Evolutionary conservation across 1,140 invertebrate genomes (phyloP).

Genomic region (Drosophila eugracilis): DNA sequence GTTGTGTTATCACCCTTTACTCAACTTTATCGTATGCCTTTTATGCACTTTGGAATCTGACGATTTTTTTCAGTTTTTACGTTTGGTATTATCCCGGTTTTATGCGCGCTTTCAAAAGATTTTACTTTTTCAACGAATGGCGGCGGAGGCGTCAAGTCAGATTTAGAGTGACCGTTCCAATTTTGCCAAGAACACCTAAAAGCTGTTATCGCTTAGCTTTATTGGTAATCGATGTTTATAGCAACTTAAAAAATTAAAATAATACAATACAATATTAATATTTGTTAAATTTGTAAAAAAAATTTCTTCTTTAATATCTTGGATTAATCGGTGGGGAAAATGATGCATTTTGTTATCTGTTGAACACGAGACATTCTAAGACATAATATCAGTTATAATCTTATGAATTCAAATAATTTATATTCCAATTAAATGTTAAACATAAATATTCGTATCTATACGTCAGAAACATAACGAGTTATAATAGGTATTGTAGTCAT

Average conservation of each 20-base stretch:
- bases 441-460: too few relatives aligned
- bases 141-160: slow-evolving; percentile 26
- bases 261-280: neutral
- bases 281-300: too few relatives aligned
- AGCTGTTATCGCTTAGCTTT: neutral
- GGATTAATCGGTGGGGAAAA: too few relatives aligned
- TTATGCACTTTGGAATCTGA: neutral
- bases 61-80: neutral
- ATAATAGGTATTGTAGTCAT: too few relatives aligned
- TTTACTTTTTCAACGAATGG: slow-evolving; percentile 32
- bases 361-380: too few relatives aligned
- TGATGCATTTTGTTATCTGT: too few relatives aligned
- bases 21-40: neutral
- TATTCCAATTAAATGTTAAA: too few relatives aligned
- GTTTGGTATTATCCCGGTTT: neutral
- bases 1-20: neutral
- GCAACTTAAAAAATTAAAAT: neutral
- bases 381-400: too few relatives aligned
- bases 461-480: too few relatives aligned
- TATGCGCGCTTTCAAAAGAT: slow-evolving; percentile 11
- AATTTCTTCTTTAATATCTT: too few relatives aligned
- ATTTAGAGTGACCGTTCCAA: slow-evolving; percentile 19
- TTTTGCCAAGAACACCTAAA: neutral
- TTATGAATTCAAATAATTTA: too few relatives aligned
- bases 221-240: slow-evolving; percentile 16